These are phyloP conservation scores for Sisyra nigra DNA, from an alignment of 2,888 invertebrate species.

Conservation along the genomic window DNA sequence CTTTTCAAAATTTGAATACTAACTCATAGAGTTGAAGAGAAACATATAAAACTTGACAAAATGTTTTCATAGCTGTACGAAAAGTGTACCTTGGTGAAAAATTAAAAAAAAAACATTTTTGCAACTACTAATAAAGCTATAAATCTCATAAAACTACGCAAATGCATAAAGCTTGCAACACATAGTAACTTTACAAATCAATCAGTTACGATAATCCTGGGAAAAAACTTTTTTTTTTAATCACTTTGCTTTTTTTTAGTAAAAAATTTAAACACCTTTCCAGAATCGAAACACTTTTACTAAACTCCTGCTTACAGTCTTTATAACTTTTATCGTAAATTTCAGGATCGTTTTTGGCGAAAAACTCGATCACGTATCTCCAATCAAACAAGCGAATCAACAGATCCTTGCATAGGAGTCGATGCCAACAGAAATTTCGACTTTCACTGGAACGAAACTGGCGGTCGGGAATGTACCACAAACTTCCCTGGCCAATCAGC, in stretches of 20 bases:
- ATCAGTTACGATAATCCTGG: neutral
- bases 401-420: neutral
- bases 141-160: no score
- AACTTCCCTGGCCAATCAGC: neutral
- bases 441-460: slow-evolving; percentile 3
- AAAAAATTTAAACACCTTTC: neutral
- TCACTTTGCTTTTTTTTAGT: neutral
- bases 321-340: neutral
- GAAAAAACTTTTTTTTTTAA: neutral
- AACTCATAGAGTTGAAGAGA: no score
- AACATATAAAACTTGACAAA: no score
- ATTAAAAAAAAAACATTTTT: no score
- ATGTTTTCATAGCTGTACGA: no score
- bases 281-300: neutral
- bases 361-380: neutral
- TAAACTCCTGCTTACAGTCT: no score
- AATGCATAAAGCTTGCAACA: no score
- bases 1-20: no score
- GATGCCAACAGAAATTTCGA: slow-evolving; percentile 2
- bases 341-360: slow-evolving; percentile 4
- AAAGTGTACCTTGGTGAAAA: no score
- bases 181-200: neutral
- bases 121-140: no score
- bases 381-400: neutral
- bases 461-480: neutral